A percentile compares a stretch with the other conserved stretches of the same genome.
These are phyloP conservation scores for Dolichopus griseipennis DNA, from an alignment of 2,888 invertebrate species.

Conservation along the genomic window DNA sequence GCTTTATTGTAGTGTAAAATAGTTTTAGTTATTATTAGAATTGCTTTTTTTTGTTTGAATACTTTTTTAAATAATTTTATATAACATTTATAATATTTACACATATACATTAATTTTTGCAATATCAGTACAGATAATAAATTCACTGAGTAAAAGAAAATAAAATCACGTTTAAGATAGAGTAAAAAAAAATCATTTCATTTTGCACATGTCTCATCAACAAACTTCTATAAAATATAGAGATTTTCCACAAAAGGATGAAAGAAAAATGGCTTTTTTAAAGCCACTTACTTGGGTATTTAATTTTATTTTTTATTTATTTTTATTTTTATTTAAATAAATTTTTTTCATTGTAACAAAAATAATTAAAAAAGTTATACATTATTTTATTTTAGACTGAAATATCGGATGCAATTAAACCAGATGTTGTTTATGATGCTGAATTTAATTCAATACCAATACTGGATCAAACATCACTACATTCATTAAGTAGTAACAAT, in stretches of 20 bases:
- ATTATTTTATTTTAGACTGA: constrained; percentile 26
- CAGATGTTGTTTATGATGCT: constrained; percentile 30
- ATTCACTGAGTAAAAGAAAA: no score
- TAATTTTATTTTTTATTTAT: neutral
- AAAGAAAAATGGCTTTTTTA: constrained; percentile 10
- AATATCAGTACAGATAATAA: no score
- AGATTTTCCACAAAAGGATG: neutral
- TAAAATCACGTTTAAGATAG: neutral
- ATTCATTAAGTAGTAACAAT: constrained; percentile 19
- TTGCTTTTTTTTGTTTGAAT: neutral
- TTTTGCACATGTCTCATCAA: neutral
- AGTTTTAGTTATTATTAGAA: neutral
- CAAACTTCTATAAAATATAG: neutral
- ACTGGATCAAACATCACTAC: constrained; percentile 26
- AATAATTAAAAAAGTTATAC: no score
- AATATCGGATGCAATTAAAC: constrained; percentile 29
- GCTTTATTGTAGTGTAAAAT: neutral
- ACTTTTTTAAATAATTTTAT: no score
- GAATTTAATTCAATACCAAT: constrained; percentile 39
- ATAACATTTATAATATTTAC: no score
- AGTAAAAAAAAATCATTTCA: neutral
- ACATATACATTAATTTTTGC: no score
- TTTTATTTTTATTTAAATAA: no score
- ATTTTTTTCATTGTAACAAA: no score
- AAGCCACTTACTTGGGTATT: constrained; percentile 8